Percentiles rank a stretch among this genome's conserved stretches.
These are phyloP conservation scores for Tanytarsus gracilentus DNA, from an alignment of 2,888 invertebrate species.

Conservation along the genomic window DNA sequence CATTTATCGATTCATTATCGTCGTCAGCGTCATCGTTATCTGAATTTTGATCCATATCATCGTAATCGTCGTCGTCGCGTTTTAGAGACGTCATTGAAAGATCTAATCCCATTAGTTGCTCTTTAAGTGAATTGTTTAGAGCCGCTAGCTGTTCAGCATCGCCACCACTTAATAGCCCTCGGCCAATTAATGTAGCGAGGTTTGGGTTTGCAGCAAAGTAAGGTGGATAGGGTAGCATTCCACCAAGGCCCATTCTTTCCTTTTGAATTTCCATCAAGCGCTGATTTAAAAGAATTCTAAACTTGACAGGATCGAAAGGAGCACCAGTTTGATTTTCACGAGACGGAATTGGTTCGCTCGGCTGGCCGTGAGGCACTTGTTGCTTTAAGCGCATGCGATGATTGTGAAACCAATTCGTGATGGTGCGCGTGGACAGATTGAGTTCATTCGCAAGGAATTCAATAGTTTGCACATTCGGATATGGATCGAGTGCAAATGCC, in stretches of 20 bases:
- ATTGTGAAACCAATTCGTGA: conserved; percentile 99
- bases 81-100: conserved; percentile 76
- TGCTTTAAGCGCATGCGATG: conserved; percentile 97
- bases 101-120: conserved; percentile 77
- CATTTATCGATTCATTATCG: conserved; percentile 39
- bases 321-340: conserved; percentile 59
- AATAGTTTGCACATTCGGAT: conserved; percentile 92
- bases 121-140: conserved; percentile 55
- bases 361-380: conserved; percentile 68
- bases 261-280: conserved; percentile 79
- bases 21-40: conserved; percentile 46
- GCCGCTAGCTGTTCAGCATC: conserved; percentile 48
- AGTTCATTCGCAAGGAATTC: conserved; percentile 90
- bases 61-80: conserved; percentile 73
- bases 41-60: conserved; percentile 50
- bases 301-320: conserved; percentile 87
- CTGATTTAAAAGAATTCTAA: conserved; percentile 79
- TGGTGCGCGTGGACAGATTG: conserved; percentile 85
- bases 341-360: conserved; percentile 63
- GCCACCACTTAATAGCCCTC: conserved; percentile 54
- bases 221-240: conserved; percentile 65
- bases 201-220: conserved; percentile 70
- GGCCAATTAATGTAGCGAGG: conserved; percentile 65
- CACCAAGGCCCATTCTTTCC: conserved; percentile 69
- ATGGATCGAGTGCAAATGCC: conserved; percentile 93